phyloP scores from a whole-genome alignment of 2,888 invertebrate species.

The Beris chalybata region DNA sequence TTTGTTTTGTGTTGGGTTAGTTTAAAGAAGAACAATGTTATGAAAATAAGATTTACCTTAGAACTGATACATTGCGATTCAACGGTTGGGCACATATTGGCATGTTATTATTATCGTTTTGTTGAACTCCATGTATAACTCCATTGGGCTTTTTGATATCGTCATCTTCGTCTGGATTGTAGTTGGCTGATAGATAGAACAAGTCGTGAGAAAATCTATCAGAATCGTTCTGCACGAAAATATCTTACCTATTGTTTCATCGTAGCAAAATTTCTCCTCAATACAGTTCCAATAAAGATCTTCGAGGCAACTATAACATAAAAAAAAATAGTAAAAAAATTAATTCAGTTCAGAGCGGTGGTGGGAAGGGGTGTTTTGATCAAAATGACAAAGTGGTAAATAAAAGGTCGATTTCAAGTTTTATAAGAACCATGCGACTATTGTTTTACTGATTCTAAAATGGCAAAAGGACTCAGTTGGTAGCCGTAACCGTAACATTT shows the following conservation, averaged over 20 bases:
- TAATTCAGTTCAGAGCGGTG: not conserved
- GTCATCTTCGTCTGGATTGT: conserved; percentile 58
- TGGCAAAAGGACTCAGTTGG: too few relatives aligned
- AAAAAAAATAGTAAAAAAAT: not conserved
- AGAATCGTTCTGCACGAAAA: too few relatives aligned
- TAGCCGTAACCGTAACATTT: too few relatives aligned
- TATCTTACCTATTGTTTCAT: conserved; percentile 65
- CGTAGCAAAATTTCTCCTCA: conserved; percentile 73
- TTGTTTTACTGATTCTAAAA: too few relatives aligned
- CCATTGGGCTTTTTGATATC: conserved; percentile 50
- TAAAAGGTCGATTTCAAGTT: not conserved
- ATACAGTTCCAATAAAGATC: conserved; percentile 73
- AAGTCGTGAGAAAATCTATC: not conserved
- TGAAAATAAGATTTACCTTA: conserved; percentile 39
- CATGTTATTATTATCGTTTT: conserved; percentile 50
- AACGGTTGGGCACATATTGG: conserved; percentile 53
- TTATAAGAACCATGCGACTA: too few relatives aligned
- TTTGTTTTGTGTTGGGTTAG: not conserved
- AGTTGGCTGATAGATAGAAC: conserved; percentile 48
- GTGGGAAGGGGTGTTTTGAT: not conserved
- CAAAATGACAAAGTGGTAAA: not conserved
- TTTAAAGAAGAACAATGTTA: not conserved
- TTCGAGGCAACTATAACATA: conserved; percentile 65
- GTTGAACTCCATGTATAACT: conserved; percentile 41
- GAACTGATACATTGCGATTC: conserved; percentile 46